A percentile compares a stretch with the other conserved stretches of the same genome.
Conservation (phyloP, 2,888 invertebrate species). For the Drosophila greeni region DNA sequence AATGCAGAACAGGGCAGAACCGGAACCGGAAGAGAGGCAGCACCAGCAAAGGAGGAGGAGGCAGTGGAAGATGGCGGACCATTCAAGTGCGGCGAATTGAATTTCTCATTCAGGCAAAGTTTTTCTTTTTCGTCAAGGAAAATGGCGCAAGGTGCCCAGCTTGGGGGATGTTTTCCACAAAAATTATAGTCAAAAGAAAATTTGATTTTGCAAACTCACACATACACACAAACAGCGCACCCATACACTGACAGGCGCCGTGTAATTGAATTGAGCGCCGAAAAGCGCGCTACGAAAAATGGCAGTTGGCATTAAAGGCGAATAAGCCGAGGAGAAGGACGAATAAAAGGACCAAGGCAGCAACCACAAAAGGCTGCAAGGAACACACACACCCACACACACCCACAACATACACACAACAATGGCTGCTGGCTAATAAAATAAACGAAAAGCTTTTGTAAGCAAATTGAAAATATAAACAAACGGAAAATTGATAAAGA, state of each 20-base stretch:
- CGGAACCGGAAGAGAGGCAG: slow-evolving; percentile 14
- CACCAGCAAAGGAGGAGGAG: not conserved
- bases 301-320: slow-evolving; percentile 20
- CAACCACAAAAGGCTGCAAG: slow-evolving; percentile 54
- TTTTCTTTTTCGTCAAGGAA: slow-evolving; percentile 35
- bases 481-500: slow-evolving; percentile 67
- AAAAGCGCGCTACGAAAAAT: slow-evolving; percentile 60
- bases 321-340: slow-evolving; percentile 37
- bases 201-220: slow-evolving; percentile 61
- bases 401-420: slow-evolving; percentile 36
- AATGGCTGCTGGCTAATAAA: slow-evolving; percentile 72
- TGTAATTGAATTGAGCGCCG: slow-evolving; percentile 69
- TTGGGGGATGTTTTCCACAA: slow-evolving; percentile 17
- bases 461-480: slow-evolving; percentile 75
- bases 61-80: slow-evolving; percentile 44
- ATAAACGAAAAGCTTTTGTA: slow-evolving; percentile 76
- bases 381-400: slow-evolving; percentile 22
- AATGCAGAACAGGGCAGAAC: slow-evolving; percentile 1
- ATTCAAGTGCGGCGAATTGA: slow-evolving; percentile 72
- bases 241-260: slow-evolving; percentile 6
- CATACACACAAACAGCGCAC: slow-evolving; percentile 25
- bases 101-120: slow-evolving; percentile 54
- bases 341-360: slow-evolving; percentile 19
- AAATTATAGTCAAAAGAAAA: slow-evolving; percentile 68
- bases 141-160: slow-evolving; percentile 52